These are phyloP conservation scores for Atlantisia rogersi DNA, from an alignment of 2,113 vertebrate species.

Conservation along the genomic window DNA sequence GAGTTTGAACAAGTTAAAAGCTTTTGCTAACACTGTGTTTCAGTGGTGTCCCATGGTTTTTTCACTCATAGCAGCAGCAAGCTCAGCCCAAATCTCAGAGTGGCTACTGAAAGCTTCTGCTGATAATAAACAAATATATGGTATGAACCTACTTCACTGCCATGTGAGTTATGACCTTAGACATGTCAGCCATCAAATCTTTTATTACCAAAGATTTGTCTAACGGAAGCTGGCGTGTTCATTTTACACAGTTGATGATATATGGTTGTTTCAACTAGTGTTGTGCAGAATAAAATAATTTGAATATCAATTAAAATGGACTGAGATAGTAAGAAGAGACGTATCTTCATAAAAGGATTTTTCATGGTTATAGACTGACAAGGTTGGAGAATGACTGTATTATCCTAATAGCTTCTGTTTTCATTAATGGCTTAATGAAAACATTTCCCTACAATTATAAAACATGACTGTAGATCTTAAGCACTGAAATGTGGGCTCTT, in stretches of 20 bases:
- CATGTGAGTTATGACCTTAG: not conserved
- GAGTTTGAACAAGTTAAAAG: not conserved
- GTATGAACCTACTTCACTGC: not conserved
- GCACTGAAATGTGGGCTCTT: not conserved
- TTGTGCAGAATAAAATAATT: conserved; percentile 5
- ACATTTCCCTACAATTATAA: conserved; percentile 35
- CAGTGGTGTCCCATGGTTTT: not conserved
- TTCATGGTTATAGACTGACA: conserved; percentile 16
- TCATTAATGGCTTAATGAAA: conserved; percentile 72
- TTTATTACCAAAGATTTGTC: not conserved
- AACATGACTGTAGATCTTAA: conserved; percentile 28
- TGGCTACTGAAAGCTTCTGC: not conserved
- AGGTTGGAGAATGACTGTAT: not conserved
- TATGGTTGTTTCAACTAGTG: not conserved
- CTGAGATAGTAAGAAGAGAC: not conserved
- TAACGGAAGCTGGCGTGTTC: not conserved
- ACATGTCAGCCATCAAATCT: not conserved
- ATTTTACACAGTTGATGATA: not conserved
- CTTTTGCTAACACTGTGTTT: not conserved
- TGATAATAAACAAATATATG: not conserved
- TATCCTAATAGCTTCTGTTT: conserved; percentile 65
- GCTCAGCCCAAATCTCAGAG: not conserved
- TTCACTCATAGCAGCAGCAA: not conserved
- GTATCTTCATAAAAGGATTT: not conserved
- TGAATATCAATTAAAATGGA: conserved; percentile 16